Base-by-base conservation (phyloP, 2,113 vertebrate species). In the Oriolus oriolus region DNA sequence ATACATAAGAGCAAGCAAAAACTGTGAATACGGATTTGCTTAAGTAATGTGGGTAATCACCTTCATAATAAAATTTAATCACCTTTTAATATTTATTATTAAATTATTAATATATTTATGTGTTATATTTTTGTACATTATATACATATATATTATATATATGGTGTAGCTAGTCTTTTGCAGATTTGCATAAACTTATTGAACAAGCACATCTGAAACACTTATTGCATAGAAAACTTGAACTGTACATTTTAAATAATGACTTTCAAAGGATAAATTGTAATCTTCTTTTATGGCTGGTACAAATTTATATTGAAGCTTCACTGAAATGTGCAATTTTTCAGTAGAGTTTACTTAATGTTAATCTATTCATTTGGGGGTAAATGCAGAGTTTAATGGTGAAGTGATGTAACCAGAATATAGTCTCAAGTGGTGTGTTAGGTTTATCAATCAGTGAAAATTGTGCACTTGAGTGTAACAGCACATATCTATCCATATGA, bases 391-490 rank as follows among this genome's bases (percentile, higher is more conserved):
- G 75, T 84, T 97, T 96, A 96, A 89, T 94, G 74, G 87, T 94
- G 92, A 94, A 90, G 59, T 69, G 64, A 93, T 95, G 19, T 90
- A 97, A 93, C 84, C 63, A 91, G 92, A 96, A 97, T 92, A 54
- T 65, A 94, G 92, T 95, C 96, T 97, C 84, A 97, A 97, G 96
- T 96, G 89, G 47, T 95, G 59, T 95, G 87, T 97, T 97, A 94
- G 78, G 91, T 97, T 97, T 97, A 97, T 96, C 93, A 96, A 93
- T 97, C 96, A 97, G 82, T 92, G 94, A 95, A 97, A 97, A 97
- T 90, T 97, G 80, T 97, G 96, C 95, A 81, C 96, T 95, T 97
- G 95, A 97, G 73, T 86, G 81, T 87, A 91, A 96, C 68, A 96
- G 90, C 75, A 65, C 47, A 59, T 65, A 70, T 88, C 95, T 97